These are phyloP conservation scores for Plutella xylostella DNA, from an alignment of 2,888 invertebrate species.

Conservation along the genomic window DNA sequence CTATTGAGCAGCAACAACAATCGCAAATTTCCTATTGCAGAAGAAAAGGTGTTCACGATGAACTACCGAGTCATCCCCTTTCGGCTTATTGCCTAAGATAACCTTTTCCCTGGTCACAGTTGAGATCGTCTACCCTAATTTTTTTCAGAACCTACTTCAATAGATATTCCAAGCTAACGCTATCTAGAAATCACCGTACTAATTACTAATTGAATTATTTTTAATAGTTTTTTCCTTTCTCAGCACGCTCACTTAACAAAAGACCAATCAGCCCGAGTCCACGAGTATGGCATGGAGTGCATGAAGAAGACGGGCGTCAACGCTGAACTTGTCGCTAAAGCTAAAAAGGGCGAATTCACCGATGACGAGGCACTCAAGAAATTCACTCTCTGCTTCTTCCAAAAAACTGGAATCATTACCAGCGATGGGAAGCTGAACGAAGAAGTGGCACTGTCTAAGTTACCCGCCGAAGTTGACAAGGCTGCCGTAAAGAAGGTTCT, in stretches of 20 bases:
- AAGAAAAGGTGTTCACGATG: too few relatives aligned
- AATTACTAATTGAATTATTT: background rate
- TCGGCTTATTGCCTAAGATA: too few relatives aligned
- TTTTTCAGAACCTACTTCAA: background rate
- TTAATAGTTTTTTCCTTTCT: slow-evolving; percentile 4
- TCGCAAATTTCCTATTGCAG: too few relatives aligned
- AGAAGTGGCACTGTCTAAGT: slow-evolving; percentile 43
- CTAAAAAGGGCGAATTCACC: slow-evolving; percentile 44
- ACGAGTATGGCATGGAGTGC: slow-evolving; percentile 33
- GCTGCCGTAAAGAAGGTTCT: slow-evolving; percentile 42
- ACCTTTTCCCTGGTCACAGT: too few relatives aligned
- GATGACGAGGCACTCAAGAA: slow-evolving; percentile 54
- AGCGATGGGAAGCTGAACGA: slow-evolving; percentile 47
- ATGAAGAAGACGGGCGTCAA: slow-evolving; percentile 43
- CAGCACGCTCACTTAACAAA: slow-evolving; percentile 38
- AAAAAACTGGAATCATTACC: slow-evolving; percentile 43
- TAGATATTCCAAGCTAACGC: too few relatives aligned
- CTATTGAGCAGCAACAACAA: too few relatives aligned
- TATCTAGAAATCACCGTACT: background rate
- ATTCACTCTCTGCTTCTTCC: slow-evolving; percentile 56
- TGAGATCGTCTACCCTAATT: background rate
- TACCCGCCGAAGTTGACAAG: slow-evolving; percentile 45
- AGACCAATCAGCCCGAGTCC: slow-evolving; percentile 37
- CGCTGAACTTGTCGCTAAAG: slow-evolving; percentile 35
- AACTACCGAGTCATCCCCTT: too few relatives aligned